Percentiles rank a stretch among this genome's conserved stretches.
Conservation (phyloP, 2,888 invertebrate genomes). For the Phengaris arion region DNA sequence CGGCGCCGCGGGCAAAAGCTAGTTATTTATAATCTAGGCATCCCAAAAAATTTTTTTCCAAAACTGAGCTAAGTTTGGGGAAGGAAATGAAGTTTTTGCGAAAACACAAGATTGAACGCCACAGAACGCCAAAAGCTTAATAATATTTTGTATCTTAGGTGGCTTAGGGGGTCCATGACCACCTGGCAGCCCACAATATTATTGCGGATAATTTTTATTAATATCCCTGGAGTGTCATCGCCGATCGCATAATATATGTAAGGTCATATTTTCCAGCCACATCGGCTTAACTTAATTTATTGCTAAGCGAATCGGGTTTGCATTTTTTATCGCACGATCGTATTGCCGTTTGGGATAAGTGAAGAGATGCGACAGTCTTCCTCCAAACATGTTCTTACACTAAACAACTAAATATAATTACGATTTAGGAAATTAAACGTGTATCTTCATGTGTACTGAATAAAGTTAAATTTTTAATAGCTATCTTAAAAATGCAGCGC, state of each 20-base stretch:
- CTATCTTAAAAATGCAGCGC: too few relatives aligned
- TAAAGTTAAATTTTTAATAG: too few relatives aligned
- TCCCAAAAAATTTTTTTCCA: too few relatives aligned
- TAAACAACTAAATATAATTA: too few relatives aligned
- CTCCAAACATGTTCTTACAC: too few relatives aligned
- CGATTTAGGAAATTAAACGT: too few relatives aligned
- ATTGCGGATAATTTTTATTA: conserved; percentile 26
- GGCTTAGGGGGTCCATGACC: background rate
- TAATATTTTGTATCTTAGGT: background rate
- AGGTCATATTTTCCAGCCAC: conserved; percentile 27
- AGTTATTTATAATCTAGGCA: too few relatives aligned
- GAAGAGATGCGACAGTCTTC: background rate
- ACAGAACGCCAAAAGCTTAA: background rate
- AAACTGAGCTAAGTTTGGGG: too few relatives aligned
- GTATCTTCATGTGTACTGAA: too few relatives aligned
- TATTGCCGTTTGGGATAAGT: conserved; percentile 39
- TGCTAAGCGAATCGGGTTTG: conserved; percentile 41
- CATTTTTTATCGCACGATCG: conserved; percentile 43
- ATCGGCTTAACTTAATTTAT: conserved; percentile 41
- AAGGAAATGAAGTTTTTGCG: too few relatives aligned
- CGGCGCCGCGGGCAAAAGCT: too few relatives aligned
- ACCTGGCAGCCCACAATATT: conserved; percentile 9
- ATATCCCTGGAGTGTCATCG: conserved; percentile 24
- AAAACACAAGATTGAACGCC: background rate
- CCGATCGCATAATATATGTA: conserved; percentile 25